Conservation (phyloP, 2,888 invertebrate species). For the Drosophila infuscata region DNA sequence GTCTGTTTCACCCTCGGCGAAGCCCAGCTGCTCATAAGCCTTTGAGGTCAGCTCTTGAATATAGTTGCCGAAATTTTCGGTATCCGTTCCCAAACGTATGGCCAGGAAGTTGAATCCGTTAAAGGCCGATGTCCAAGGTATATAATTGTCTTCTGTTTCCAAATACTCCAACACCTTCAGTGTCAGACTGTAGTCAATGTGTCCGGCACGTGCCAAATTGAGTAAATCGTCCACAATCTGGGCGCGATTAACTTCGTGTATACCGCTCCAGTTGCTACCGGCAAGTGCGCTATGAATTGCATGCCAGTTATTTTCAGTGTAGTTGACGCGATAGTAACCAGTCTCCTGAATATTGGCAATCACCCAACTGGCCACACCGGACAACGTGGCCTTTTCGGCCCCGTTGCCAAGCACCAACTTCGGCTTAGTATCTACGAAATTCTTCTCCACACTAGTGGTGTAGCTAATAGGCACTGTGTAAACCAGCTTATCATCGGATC, state of each 20-base stretch:
- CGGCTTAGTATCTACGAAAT: constrained; percentile 72
- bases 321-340: constrained; percentile 89
- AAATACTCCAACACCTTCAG: constrained; percentile 90
- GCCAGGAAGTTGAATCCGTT: constrained; percentile 84
- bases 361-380: constrained; percentile 66
- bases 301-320: constrained; percentile 88
- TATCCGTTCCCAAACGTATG: constrained; percentile 76
- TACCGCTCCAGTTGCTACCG: constrained; percentile 77
- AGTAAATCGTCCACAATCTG: constrained; percentile 93
- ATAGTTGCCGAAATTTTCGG: constrained; percentile 81
- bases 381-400: constrained; percentile 1
- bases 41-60: constrained; percentile 85
- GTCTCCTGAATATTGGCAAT: constrained; percentile 83
- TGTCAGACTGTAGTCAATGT: constrained; percentile 87
- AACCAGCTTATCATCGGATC: constrained; percentile 47
- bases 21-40: constrained; percentile 86
- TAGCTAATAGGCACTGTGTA: constrained; percentile 83
- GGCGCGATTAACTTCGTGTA: constrained; percentile 90
- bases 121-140: constrained; percentile 92
- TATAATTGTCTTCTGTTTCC: constrained; percentile 88
- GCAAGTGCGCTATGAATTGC: constrained; percentile 61
- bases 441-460: constrained; percentile 65
- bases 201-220: constrained; percentile 89
- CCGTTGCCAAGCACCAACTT: constrained; percentile 62
- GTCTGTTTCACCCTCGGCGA: constrained; percentile 84